These are phyloP conservation scores for Sander lucioperca DNA, from an alignment of 2,113 vertebrate genomes.

Conservation along the genomic window DNA sequence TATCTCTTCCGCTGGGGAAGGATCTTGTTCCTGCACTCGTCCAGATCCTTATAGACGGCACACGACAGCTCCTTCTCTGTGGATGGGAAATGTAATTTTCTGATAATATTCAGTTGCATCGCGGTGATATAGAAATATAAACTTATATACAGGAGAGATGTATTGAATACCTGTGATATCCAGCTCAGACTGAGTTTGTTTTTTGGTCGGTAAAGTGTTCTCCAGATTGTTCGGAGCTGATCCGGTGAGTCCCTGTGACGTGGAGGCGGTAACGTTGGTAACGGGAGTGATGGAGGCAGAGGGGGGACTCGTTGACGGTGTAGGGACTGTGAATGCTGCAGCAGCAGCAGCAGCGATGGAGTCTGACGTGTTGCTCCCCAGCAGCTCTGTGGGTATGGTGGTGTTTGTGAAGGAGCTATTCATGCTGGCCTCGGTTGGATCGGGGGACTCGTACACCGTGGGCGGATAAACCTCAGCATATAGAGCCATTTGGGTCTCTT, in stretches of 20 bases:
- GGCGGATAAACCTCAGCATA: slow-evolving; percentile 75
- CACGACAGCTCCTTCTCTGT: slow-evolving; percentile 76
- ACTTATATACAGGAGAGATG: neutral
- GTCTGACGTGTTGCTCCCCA: neutral
- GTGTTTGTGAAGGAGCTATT: slow-evolving; percentile 30
- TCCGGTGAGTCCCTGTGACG: neutral
- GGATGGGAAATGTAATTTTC: neutral
- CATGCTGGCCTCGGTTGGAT: slow-evolving; percentile 2
- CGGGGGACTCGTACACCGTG: slow-evolving; percentile 58
- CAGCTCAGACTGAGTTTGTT: neutral
- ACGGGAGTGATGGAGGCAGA: neutral
- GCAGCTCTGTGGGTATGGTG: neutral
- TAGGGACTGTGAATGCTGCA: neutral
- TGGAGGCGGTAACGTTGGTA: neutral
- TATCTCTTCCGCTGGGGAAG: slow-evolving; percentile 80
- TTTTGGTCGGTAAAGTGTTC: neutral
- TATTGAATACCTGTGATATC: slow-evolving; percentile 57
- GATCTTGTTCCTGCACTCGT: slow-evolving; percentile 82
- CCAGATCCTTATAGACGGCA: slow-evolving; percentile 78
- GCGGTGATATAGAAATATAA: neutral
- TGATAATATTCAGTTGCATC: neutral
- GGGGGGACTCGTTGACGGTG: neutral
- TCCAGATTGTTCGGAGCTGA: neutral
- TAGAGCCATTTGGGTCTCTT: slow-evolving; percentile 64
- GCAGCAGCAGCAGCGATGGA: slow-evolving; percentile 17